Evolutionary conservation across 1,140 invertebrate genomes (phyloP).

Genomic region (Scaptodrosophila lebanonensis): DNA sequence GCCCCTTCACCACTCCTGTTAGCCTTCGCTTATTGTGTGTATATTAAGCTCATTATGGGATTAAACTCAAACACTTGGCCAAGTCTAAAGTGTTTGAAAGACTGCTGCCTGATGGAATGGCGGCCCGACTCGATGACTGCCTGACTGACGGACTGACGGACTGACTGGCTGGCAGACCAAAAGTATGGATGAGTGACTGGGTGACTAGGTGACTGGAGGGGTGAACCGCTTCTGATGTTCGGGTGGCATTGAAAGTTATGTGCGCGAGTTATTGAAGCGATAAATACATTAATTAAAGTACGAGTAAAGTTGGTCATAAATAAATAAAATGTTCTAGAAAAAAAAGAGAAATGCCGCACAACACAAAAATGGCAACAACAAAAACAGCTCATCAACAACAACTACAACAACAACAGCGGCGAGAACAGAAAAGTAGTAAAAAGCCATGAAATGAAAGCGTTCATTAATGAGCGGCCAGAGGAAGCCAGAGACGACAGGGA

Average conservation of each 20-base stretch:
- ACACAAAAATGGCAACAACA: slow-evolving; percentile 8
- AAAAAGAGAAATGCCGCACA: slow-evolving; percentile 18
- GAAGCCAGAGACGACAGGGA: neutral
- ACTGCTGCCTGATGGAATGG: too few species aligned
- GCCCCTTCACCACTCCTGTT: slow-evolving; percentile 3
- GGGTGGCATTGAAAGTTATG: slow-evolving; percentile 36
- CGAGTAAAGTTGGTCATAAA: slow-evolving; percentile 67
- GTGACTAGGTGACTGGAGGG: too few species aligned
- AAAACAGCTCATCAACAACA: neutral
- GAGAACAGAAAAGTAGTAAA: slow-evolving; percentile 24
- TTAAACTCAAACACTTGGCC: slow-evolving; percentile 35
- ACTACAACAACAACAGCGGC: neutral
- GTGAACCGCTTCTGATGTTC: neutral
- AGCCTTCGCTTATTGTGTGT: slow-evolving; percentile 2
- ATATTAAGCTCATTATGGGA: slow-evolving; percentile 45
- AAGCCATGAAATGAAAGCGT: slow-evolving; percentile 17
- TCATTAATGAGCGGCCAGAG: slow-evolving; percentile 33
- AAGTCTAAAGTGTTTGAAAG: neutral
- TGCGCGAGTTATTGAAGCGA: slow-evolving; percentile 69
- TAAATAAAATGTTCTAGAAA: slow-evolving; percentile 65
- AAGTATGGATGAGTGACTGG: too few species aligned
- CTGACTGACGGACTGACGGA: neutral
- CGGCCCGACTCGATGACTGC: too few species aligned
- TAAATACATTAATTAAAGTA: slow-evolving; percentile 75
- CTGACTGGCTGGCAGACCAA: too few species aligned